Percentiles rank a stretch among this genome's conserved stretches.
phyloP scores from a whole-genome alignment of 2,113 vertebrate species.

The Kryptolebias marmoratus region DNA sequence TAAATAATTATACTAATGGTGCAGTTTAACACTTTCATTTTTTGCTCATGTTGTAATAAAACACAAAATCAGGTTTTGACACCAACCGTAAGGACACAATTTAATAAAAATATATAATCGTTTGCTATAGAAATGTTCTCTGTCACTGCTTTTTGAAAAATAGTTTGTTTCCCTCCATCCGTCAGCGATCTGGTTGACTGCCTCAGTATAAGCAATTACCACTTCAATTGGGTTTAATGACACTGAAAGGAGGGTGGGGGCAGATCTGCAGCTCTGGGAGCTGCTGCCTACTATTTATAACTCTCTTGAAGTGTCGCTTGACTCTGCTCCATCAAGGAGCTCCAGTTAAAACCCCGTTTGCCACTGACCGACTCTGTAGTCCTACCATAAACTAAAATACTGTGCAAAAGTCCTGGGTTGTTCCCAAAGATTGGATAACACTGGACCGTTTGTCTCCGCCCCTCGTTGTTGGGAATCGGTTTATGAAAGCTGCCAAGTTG shows the following conservation, averaged over 20 bases:
- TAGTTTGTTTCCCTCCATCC: slow-evolving; percentile 55
- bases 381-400: slow-evolving; percentile 20
- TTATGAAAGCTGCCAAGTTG: too few relatives aligned
- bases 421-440: too few relatives aligned
- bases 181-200: slow-evolving; percentile 69
- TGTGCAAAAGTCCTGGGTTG: background rate
- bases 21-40: background rate
- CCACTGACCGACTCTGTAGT: slow-evolving; percentile 53
- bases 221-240: slow-evolving; percentile 76
- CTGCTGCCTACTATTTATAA: slow-evolving; percentile 72
- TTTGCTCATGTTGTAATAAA: background rate
- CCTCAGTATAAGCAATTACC: slow-evolving; percentile 75
- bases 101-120: slow-evolving; percentile 18
- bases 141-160: slow-evolving; percentile 50
- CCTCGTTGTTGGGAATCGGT: too few relatives aligned
- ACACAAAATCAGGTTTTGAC: slow-evolving; percentile 11
- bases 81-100: background rate
- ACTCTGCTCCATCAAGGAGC: slow-evolving; percentile 60
- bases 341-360: slow-evolving; percentile 35
- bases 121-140: slow-evolving; percentile 37
- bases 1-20: background rate
- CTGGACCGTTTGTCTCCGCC: too few relatives aligned
- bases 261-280: slow-evolving; percentile 62
- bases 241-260: slow-evolving; percentile 63
- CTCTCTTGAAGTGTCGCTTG: slow-evolving; percentile 71